These are phyloP conservation scores for Allacma fusca DNA, from an alignment of 2,888 invertebrate species.

Conservation along the genomic window DNA sequence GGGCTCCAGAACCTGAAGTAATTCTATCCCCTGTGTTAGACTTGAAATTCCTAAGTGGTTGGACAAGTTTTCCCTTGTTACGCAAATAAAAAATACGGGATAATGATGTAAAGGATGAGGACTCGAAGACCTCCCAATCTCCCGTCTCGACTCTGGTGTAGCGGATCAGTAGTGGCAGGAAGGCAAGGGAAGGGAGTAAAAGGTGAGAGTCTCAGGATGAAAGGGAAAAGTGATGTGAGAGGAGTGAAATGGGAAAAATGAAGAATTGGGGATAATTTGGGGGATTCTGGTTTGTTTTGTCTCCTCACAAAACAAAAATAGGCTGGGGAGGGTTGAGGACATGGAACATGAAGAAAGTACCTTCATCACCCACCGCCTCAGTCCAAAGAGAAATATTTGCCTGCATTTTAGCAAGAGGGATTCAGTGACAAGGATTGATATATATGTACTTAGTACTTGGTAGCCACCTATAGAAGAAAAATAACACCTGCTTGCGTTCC, in stretches of 20 bases:
- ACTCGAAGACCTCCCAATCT: no score
- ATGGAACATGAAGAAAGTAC: neutral
- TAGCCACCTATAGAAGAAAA: neutral
- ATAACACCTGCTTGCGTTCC: slow-evolving; percentile 34
- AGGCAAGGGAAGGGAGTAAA: no score
- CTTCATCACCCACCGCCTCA: neutral
- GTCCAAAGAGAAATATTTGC: slow-evolving; percentile 8
- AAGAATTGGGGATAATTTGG: no score
- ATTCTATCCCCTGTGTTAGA: neutral
- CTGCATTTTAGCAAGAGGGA: neutral
- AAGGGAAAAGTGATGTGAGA: no score
- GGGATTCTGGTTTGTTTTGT: no score
- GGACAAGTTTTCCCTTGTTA: neutral
- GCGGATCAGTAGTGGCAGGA: no score
- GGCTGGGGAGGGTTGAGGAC: no score
- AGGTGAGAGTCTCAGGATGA: no score
- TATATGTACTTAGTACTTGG: neutral
- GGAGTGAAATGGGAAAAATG: no score
- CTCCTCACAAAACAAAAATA: no score
- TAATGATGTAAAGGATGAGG: neutral
- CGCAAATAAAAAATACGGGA: neutral
- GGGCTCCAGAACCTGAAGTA: neutral
- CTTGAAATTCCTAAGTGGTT: neutral
- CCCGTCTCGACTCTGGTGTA: no score
- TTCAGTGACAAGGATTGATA: slow-evolving; percentile 12